These are phyloP conservation scores for Thaleichthys pacificus DNA, from an alignment of 2,797 vertebrate genomes.

Conservation along the genomic window DNA sequence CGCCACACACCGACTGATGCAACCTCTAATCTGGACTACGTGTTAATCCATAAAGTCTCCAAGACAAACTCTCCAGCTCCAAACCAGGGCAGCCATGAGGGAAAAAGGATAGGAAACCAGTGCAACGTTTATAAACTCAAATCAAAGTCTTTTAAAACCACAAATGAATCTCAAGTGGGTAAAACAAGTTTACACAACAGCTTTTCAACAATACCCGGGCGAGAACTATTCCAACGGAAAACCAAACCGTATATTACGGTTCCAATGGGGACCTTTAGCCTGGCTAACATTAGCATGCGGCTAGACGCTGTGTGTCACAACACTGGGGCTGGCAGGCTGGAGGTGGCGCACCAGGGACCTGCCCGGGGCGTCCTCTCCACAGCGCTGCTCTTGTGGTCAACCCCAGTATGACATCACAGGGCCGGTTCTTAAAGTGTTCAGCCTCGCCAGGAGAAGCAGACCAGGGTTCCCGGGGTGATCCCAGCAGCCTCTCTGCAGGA, in stretches of 20 bases:
- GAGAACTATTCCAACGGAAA: conserved; percentile 54
- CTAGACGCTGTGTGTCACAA: conserved; percentile 69
- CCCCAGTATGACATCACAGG: conserved; percentile 69
- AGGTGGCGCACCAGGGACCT: conserved; percentile 43
- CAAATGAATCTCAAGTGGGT: conserved; percentile 61
- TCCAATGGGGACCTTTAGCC: conserved; percentile 66
- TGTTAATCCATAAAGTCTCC: too few species aligned
- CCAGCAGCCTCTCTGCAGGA: too few species aligned
- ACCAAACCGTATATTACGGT: conserved; percentile 66
- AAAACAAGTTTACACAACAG: conserved; percentile 63
- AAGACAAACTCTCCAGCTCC: too few species aligned
- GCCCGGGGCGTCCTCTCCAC: conserved; percentile 30
- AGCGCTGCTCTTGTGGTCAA: conserved; percentile 27
- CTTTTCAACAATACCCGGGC: conserved; percentile 59
- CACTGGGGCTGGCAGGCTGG: conserved; percentile 68
- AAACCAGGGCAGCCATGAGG: too few species aligned
- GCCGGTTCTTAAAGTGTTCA: conserved; percentile 67
- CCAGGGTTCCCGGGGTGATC: conserved; percentile 8
- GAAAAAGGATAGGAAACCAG: too few species aligned
- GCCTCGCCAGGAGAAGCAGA: conserved; percentile 58
- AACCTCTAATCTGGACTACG: too few species aligned
- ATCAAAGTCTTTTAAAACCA: conserved; percentile 61
- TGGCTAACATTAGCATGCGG: conserved; percentile 75
- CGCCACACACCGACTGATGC: too few species aligned
- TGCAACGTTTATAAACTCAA: too few species aligned